Base-by-base conservation (phyloP, 1,140 invertebrate genomes). In the Pomacea maculata region DNA sequence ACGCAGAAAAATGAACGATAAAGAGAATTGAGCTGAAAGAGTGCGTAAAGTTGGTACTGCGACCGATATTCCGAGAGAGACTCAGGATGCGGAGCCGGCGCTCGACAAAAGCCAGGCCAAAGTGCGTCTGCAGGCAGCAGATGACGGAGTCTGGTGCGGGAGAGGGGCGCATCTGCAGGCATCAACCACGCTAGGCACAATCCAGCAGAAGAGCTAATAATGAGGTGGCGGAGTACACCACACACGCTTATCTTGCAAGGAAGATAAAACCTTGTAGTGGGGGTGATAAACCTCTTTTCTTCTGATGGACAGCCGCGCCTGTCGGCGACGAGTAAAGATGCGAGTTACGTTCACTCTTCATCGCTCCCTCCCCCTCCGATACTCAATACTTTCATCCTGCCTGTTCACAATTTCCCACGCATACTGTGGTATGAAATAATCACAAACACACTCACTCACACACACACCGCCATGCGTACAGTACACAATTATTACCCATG, bases 201-300 rank as follows among this genome's bases (percentile, higher is more conserved):
- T 61, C 57, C 57, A 61, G 57, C 57, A 61, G 57, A 61, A 61
- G 57, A n/a, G 73, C 52, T 54, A 75, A 75, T 75, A 75, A 75
- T 75, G 73, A 55, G 73, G 73, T 57, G 55, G 55, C 52, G n/a
- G 73, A 57, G 73, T 75, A 75, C 73, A 75, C 19, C 73, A 72
- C 73, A 19, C 45, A 25, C 19, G 73, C 73, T 75, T 75, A 75
- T 75, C 73, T 25, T n/a, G 54, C 54, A 55, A 21, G 45, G 57
- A 21, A 57, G 73, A 75, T 75, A 75, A 75, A 45, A 75, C 73
- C 73, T 55, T 75, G 73, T 75, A 75, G 73, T 54, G 73, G 25
- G 73, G 17, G 52, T 19, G 73, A 75, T 75, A 75, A 75, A 75
- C 52, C 10, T 21, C 45, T 45, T n/a, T n/a, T 21, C 21, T 57